Evolutionary conservation across 2,888 invertebrate genomes (phyloP).

Genomic region (Entomobrya multifasciata): DNA sequence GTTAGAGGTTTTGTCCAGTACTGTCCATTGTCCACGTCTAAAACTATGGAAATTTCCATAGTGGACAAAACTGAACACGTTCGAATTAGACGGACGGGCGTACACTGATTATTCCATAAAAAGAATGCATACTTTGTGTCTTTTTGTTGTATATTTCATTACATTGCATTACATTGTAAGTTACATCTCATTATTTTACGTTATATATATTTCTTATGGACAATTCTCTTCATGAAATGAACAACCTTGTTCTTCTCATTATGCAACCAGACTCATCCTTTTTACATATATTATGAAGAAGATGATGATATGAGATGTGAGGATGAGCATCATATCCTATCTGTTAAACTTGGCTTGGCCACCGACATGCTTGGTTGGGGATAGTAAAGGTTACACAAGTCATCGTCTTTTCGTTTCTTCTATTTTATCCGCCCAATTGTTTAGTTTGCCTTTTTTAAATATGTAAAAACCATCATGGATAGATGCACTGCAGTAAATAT

Average conservation of each 20-base stretch:
- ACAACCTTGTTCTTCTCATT: constrained; percentile 56
- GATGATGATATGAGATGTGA: constrained; percentile 1
- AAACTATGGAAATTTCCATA: too few species aligned
- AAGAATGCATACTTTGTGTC: not conserved
- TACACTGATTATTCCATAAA: not conserved
- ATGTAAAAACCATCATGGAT: not conserved
- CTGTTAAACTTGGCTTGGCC: not conserved
- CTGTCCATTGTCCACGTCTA: too few species aligned
- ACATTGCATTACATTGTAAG: not conserved
- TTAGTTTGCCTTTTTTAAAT: constrained; percentile 16
- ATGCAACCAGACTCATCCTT: constrained; percentile 55
- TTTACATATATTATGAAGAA: constrained; percentile 4
- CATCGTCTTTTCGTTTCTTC: constrained; percentile 32
- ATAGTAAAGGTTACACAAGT: constrained; percentile 51
- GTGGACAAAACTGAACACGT: too few species aligned
- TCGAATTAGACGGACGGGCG: too few species aligned
- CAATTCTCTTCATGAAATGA: too few species aligned
- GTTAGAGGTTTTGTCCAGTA: too few species aligned
- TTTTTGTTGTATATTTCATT: not conserved
- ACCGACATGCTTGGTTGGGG: not conserved
- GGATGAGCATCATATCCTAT: constrained; percentile 15
- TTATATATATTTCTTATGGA: too few species aligned
- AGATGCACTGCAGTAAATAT: not conserved
- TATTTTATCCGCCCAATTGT: constrained; percentile 59
- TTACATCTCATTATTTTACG: constrained; percentile 5